phyloP scores from a whole-genome alignment of 92 coral and sea anemone species.

The Diadumene lineata region DNA sequence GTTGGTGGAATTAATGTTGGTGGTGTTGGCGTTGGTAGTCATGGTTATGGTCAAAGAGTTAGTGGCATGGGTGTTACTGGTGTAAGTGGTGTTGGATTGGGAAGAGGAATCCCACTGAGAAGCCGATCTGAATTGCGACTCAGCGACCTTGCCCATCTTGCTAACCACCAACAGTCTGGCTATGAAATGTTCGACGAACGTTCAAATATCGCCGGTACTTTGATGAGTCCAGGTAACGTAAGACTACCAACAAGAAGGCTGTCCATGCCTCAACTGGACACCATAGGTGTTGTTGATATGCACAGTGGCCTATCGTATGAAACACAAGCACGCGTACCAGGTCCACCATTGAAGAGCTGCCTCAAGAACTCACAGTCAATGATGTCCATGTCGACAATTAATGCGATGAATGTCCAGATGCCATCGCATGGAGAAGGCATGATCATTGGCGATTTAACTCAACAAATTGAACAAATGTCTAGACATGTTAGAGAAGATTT shows the following conservation, averaged over 20 bases:
- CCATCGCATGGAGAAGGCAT: neutral
- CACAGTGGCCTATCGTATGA: neutral
- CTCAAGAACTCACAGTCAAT: conserved; percentile 9
- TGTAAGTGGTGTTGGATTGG: neutral
- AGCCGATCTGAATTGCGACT: conserved; percentile 35
- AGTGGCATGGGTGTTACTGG: too few relatives aligned
- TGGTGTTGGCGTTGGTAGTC: too few relatives aligned
- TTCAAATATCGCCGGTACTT: conserved; percentile 17
- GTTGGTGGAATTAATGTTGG: conserved; percentile 14
- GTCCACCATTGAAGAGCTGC: conserved; percentile 4
- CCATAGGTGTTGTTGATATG: neutral
- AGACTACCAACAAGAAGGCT: conserved; percentile 23
- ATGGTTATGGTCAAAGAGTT: too few relatives aligned
- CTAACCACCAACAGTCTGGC: neutral
- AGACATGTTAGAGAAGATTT: conserved; percentile 31
- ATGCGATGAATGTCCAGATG: neutral
- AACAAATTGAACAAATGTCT: conserved; percentile 32
- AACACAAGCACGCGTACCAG: neutral
- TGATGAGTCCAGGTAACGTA: conserved; percentile 15
- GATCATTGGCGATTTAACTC: conserved; percentile 17
- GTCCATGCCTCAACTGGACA: conserved; percentile 27
- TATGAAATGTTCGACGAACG: conserved; percentile 13
- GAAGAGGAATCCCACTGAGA: conserved; percentile 16
- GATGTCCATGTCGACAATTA: neutral
- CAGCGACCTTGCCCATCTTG: neutral